Evolutionary conservation across 2,113 vertebrate genomes (phyloP).

Genomic region (Sapajus apella): DNA sequence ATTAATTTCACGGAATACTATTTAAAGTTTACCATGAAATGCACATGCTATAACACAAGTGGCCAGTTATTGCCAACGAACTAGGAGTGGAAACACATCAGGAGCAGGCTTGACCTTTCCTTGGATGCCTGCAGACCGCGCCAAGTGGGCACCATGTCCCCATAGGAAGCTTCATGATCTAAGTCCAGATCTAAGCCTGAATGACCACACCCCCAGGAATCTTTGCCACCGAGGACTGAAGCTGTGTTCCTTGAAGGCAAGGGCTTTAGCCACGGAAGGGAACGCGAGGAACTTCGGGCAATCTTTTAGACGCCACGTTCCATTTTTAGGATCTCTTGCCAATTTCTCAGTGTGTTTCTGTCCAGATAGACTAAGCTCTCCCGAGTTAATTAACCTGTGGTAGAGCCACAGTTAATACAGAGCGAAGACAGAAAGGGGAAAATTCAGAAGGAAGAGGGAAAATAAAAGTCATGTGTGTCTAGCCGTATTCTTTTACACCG

Average conservation of each 20-base stretch:
- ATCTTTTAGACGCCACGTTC: conserved; percentile 70
- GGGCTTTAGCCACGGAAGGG: background rate
- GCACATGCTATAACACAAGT: background rate
- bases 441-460: background rate
- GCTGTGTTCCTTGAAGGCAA: background rate
- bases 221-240: background rate
- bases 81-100: no score
- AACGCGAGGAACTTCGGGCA: conserved; percentile 41
- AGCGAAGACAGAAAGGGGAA: background rate
- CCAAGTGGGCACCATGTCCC: fast-evolving
- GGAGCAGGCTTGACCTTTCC: background rate
- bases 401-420: conserved; percentile 52
- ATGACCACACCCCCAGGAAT: background rate
- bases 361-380: conserved; percentile 83
- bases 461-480: conserved; percentile 45
- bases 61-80: background rate
- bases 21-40: background rate
- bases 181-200: background rate
- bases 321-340: conserved; percentile 77
- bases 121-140: background rate
- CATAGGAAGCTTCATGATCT: fast-evolving
- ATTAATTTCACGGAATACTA: background rate
- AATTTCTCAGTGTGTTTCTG: conserved; percentile 82
- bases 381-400: conserved; percentile 86
- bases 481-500: conserved; percentile 77